Conservation (phyloP, 2,113 vertebrate species). For the Dendrocopos noguchii region DNA sequence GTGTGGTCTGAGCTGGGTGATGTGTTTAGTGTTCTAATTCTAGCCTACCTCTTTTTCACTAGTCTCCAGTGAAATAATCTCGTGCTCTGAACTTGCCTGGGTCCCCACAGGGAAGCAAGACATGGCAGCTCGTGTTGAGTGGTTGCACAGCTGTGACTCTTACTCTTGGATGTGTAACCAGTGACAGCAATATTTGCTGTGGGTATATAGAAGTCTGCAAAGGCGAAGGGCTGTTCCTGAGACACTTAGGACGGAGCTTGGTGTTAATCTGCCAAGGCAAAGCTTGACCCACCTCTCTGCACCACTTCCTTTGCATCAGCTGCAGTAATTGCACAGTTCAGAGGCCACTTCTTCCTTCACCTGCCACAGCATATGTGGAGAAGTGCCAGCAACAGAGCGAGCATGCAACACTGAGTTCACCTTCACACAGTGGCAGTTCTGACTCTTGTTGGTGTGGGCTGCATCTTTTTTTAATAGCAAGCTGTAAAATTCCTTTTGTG, state of each 20-base stretch:
- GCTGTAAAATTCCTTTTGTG: background rate
- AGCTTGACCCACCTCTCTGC: background rate
- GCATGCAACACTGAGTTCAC: background rate
- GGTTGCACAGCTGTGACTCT: background rate
- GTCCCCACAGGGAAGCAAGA: background rate
- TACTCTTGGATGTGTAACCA: background rate
- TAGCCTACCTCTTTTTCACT: background rate
- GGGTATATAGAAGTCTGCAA: background rate
- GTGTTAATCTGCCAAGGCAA: background rate
- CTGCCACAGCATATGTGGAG: background rate
- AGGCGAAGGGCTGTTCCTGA: background rate
- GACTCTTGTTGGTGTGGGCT: background rate
- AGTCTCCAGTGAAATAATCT: background rate
- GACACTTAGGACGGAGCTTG: accelerated
- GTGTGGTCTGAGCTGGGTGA: background rate
- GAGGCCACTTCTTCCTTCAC: background rate
- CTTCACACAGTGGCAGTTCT: background rate
- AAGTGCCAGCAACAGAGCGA: background rate
- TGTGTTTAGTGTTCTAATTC: background rate
- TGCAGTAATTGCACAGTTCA: background rate
- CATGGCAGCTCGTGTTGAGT: background rate
- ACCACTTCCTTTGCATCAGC: background rate
- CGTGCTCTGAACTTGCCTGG: background rate
- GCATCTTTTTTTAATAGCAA: background rate
- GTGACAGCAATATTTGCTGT: background rate